Evolutionary conservation across 2,797 vertebrate species (phyloP).

Genomic region (Sebastes oblongus): DNA sequence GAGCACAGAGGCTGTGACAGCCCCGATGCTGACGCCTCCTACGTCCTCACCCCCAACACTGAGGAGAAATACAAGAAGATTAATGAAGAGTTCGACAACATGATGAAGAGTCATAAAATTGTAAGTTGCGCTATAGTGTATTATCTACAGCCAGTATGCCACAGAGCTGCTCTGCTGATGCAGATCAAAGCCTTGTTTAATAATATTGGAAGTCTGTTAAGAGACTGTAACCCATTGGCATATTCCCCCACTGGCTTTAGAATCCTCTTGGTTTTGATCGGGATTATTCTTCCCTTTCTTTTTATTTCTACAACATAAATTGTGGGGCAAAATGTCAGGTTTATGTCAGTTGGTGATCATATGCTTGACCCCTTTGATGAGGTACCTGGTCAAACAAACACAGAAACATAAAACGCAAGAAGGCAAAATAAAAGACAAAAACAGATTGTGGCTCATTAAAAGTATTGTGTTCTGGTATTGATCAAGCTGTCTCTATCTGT

Average conservation of each 20-base stretch:
- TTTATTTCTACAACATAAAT: neutral
- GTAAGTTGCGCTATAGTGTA: slow-evolving; percentile 68
- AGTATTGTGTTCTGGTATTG: neutral
- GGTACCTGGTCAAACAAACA: neutral
- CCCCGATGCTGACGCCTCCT: slow-evolving; percentile 91
- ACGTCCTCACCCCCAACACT: slow-evolving; percentile 93
- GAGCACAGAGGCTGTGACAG: slow-evolving; percentile 97
- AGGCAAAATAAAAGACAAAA: neutral
- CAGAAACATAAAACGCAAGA: neutral
- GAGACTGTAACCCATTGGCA: neutral
- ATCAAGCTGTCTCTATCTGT: neutral
- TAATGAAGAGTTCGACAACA: slow-evolving; percentile 99
- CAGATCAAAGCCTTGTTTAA: neutral
- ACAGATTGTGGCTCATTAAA: neutral
- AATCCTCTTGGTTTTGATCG: neutral
- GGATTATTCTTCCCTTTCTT: neutral
- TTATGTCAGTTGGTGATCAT: neutral
- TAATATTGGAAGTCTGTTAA: neutral
- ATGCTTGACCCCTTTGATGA: neutral
- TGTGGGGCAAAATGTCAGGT: neutral
- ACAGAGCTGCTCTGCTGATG: neutral
- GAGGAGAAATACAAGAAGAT: slow-evolving; percentile 99
- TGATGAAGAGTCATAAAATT: slow-evolving; percentile 98
- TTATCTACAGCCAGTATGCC: neutral
- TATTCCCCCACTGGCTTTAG: neutral